Evolutionary conservation across 2,888 invertebrate genomes (phyloP), one percentile per base, ranked within the genome.

Genomic region (Cheilosia pagana): DNA sequence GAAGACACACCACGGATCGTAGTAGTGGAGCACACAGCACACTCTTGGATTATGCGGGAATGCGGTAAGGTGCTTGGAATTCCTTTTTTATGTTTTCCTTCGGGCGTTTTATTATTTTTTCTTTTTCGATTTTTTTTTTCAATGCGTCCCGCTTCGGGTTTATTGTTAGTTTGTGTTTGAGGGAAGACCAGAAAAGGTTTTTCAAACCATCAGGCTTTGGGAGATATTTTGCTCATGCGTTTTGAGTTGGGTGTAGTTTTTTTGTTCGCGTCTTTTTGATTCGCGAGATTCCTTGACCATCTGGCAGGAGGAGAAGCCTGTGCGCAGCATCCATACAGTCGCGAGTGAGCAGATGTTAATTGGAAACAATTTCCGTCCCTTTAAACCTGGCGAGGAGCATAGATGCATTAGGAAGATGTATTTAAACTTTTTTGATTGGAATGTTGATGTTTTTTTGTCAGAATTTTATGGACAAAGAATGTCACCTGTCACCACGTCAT

Each of bases 41-140:
- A 81, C 74, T 76, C 81, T 76, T 76, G 85, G 71, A 85, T 85
- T 85, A 85, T 85, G 85, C 85, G 85, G 85, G 85, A 85, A 85
- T 85, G 85, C 81, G 85, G 85, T 75, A 85, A 81, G 85, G 85
- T 85, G 85, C 85, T 85, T 85, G 85, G 85, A 85, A 85, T 85
- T 85, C 85, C 85, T 85, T 85, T 81, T 85, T 85, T 81, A 85
- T 85, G 81, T 85, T 71, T 81, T 79, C 77, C 71, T 77, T 71
- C 25, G 12, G 59, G 23, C 52, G 62, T 68, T 62, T 62, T 77
- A n/a, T 74, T 63, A 62, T 77, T 62, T 21, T 53, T 2, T 57
- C 14, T 45, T 48, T 52, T 55, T 43, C 25, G 21, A 23, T 55
- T 53, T 81, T 57, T 53, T 60, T 67, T 21, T 41, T 45, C 25